Conservation (phyloP, 2,888 invertebrate species). For the Trissolcus japonicus region DNA sequence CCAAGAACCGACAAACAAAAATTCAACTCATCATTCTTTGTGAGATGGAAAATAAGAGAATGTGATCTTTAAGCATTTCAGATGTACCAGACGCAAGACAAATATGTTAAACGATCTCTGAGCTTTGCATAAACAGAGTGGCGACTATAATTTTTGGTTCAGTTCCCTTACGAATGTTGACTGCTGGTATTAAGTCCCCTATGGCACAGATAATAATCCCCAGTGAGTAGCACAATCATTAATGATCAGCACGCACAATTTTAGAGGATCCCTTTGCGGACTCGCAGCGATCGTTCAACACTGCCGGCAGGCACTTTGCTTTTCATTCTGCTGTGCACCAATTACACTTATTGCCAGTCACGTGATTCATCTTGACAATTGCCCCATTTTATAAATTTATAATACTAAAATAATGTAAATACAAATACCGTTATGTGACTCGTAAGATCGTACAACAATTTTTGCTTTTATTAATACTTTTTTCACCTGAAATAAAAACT, state of each 20-base stretch:
- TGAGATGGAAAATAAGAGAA: no score
- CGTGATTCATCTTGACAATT: conserved; percentile 48
- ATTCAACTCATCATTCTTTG: no score
- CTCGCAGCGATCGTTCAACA: conserved; percentile 36
- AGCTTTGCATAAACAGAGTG: no score
- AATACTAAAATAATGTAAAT: conserved; percentile 1
- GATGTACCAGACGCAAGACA: background rate
- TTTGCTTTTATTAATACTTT: no score
- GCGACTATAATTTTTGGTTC: background rate
- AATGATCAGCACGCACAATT: conserved; percentile 32
- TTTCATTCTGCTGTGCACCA: conserved; percentile 43
- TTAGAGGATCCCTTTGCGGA: conserved; percentile 22
- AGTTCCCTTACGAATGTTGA: background rate
- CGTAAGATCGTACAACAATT: no score
- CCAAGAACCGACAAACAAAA: no score
- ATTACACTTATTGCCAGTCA: conserved; percentile 42
- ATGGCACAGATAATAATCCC: conserved; percentile 16
- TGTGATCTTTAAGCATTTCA: background rate
- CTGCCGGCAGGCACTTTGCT: conserved; percentile 41
- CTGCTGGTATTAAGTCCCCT: background rate
- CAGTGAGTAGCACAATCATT: conserved; percentile 31
- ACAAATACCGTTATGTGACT: no score
- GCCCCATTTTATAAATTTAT: conserved; percentile 44
- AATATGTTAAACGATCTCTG: no score
- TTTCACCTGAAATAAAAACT: no score